These are phyloP conservation scores for Heterotilapia buettikoferi DNA, from an alignment of 2,113 vertebrate species.

Conservation along the genomic window DNA sequence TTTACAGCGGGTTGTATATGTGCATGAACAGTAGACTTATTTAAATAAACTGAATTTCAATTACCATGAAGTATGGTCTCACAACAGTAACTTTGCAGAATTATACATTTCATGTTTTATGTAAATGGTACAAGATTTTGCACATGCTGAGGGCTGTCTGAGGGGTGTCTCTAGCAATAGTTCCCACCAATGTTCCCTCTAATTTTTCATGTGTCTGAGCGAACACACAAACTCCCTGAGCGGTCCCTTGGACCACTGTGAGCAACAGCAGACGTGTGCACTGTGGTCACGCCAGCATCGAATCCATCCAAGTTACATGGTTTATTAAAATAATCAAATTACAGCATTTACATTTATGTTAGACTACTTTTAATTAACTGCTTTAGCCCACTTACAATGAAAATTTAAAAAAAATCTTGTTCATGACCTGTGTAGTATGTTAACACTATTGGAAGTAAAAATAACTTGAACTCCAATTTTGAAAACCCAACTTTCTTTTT, in stretches of 20 bases:
- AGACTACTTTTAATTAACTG: not conserved
- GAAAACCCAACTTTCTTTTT: too few relatives aligned
- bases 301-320: not conserved
- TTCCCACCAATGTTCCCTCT: not conserved
- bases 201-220: not conserved
- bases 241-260: not conserved
- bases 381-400: not conserved
- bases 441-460: too few relatives aligned
- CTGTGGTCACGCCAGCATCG: not conserved
- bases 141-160: not conserved
- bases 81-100: not conserved
- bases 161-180: not conserved
- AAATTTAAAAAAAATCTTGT: too few relatives aligned
- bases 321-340: not conserved
- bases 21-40: not conserved
- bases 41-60: slow-evolving; percentile 1
- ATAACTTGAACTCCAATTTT: too few relatives aligned
- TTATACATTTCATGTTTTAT: not conserved
- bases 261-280: not conserved
- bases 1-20: not conserved
- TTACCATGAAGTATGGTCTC: not conserved
- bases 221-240: not conserved
- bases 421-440: too few relatives aligned
- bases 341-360: not conserved
- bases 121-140: not conserved